Evolutionary conservation across 2,797 vertebrate genomes (phyloP).

Genomic region (Tolypeutes matacus): DNA sequence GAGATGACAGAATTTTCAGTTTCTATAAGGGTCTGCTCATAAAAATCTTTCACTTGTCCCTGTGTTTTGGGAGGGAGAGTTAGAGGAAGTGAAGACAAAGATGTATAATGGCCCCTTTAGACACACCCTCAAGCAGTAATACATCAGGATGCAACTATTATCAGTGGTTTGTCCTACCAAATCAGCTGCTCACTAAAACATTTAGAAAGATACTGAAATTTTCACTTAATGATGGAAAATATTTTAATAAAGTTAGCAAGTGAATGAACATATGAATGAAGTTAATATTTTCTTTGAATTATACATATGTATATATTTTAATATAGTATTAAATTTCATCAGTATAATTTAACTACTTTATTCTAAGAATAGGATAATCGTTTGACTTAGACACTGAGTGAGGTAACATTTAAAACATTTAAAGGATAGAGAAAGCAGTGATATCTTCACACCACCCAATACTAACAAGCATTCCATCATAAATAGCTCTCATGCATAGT

Average conservation of each 20-base stretch:
- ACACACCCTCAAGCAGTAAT: neutral
- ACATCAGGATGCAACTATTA: neutral
- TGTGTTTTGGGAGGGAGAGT: neutral
- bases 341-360: conserved; percentile 15
- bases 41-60: conserved; percentile 14
- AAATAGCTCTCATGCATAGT: conserved; percentile 74
- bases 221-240: conserved; percentile 13
- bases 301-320: neutral
- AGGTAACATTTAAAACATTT: conserved; percentile 55
- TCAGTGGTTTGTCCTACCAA: neutral
- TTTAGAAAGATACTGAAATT: neutral
- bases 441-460: conserved; percentile 50
- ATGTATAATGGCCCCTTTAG: neutral
- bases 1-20: neutral
- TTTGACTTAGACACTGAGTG: neutral
- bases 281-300: neutral
- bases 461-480: conserved; percentile 59
- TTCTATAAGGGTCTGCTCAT: neutral
- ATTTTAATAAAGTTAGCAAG: neutral
- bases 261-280: conserved; percentile 9
- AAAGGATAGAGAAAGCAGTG: conserved; percentile 66
- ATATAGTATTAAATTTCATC: neutral
- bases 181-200: conserved; percentile 42
- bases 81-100: neutral
- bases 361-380: conserved; percentile 48